phyloP scores from a whole-genome alignment of 1,140 invertebrate species.

The Phymorhynchus buccinoides region DNA sequence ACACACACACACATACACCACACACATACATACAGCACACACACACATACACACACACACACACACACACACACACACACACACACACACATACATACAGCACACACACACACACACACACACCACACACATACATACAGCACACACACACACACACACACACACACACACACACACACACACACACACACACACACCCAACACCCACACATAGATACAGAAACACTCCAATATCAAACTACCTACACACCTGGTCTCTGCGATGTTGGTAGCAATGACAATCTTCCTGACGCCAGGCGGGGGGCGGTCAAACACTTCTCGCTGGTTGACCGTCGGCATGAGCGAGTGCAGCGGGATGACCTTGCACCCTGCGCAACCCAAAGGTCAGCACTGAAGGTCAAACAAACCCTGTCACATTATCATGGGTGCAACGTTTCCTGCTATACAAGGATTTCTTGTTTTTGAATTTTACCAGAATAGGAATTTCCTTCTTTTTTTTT shows the following conservation, averaged over 20 bases:
- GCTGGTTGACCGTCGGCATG: conserved; percentile 72
- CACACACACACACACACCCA: background rate
- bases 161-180: background rate
- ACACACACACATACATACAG: too few relatives aligned
- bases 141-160: too few relatives aligned
- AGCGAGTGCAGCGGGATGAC: conserved; percentile 74
- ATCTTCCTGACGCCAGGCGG: conserved; percentile 72
- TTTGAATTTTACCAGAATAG: too few relatives aligned
- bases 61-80: background rate
- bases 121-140: too few relatives aligned
- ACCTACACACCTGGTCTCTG: conserved; percentile 73
- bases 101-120: too few relatives aligned
- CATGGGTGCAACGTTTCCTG: background rate
- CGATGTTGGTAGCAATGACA: conserved; percentile 75
- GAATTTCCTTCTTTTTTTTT: too few relatives aligned
- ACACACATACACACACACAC: background rate
- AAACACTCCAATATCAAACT: too few relatives aligned
- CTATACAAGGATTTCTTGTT: too few relatives aligned
- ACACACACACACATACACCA: background rate
- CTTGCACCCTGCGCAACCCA: conserved; percentile 37
- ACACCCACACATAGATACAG: background rate
- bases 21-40: too few relatives aligned
- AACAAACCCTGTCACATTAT: too few relatives aligned
- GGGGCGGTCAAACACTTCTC: conserved; percentile 70
- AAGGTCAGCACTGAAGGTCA: too few relatives aligned